phyloP scores from a whole-genome alignment of 2,797 vertebrate species.

The Amphiprion clarkii region DNA sequence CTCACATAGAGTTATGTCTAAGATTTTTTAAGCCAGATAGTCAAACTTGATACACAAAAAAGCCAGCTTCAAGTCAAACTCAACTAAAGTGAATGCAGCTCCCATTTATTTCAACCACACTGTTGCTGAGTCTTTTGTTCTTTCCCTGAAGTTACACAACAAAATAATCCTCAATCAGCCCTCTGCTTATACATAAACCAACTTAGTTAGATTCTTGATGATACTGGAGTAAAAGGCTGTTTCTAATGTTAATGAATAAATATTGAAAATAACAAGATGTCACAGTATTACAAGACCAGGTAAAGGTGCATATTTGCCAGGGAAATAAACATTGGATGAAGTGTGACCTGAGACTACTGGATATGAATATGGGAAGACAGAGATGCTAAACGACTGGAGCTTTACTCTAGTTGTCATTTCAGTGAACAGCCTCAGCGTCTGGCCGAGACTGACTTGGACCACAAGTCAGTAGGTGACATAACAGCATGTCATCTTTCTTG shows the following conservation, averaged over 20 bases:
- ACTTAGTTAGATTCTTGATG: not conserved
- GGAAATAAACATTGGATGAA: not conserved
- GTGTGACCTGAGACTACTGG: not conserved
- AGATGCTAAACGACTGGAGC: not conserved
- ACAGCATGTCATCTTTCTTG: slow-evolving; percentile 5
- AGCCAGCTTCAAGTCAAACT: not conserved
- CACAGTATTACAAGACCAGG: not conserved
- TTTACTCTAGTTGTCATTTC: not conserved
- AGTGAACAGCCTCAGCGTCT: not conserved
- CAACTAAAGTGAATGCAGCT: not conserved
- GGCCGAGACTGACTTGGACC: not conserved
- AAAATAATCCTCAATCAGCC: not conserved
- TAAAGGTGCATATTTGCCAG: slow-evolving; percentile 1
- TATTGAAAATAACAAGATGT: slow-evolving; percentile 6
- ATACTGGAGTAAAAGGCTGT: not conserved
- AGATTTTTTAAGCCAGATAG: not conserved
- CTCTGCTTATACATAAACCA: not conserved
- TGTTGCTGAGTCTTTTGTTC: not conserved
- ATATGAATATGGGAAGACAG: not conserved
- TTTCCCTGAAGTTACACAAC: not conserved
- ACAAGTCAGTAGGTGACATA: slow-evolving; percentile 1
- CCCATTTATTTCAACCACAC: not conserved
- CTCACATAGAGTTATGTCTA: not conserved
- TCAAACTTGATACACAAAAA: not conserved
- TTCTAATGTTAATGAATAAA: slow-evolving; percentile 8